Percentiles rank a stretch among this genome's conserved stretches.
These are phyloP conservation scores for Scaptomyza hsui DNA, from an alignment of 1,140 invertebrate genomes.

Conservation along the genomic window DNA sequence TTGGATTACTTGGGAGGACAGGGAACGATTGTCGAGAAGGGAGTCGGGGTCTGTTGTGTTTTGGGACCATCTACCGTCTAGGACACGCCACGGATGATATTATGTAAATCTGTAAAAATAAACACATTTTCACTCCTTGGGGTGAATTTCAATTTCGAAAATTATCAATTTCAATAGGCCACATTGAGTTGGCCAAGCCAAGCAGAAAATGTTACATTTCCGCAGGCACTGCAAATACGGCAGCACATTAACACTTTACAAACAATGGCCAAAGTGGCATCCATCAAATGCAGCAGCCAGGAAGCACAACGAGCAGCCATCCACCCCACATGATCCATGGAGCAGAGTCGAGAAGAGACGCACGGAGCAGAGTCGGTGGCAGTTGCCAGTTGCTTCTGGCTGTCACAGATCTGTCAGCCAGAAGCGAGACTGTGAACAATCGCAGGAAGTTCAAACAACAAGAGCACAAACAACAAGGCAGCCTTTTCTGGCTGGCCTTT, in stretches of 20 bases:
- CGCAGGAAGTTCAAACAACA: slow-evolving; percentile 76
- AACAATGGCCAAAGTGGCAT: slow-evolving; percentile 75
- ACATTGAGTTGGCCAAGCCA: slow-evolving; percentile 55
- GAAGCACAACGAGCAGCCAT: slow-evolving; percentile 22
- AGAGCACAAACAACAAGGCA: slow-evolving; percentile 45
- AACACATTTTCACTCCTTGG: slow-evolving; percentile 54
- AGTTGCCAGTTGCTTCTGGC: slow-evolving; percentile 46
- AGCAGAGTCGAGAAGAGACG: slow-evolving; percentile 18
- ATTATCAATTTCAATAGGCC: slow-evolving; percentile 65
- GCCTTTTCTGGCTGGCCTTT: slow-evolving; percentile 34
- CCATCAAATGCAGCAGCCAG: slow-evolving; percentile 61
- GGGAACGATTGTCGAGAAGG: not conserved
- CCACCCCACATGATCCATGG: slow-evolving; percentile 51
- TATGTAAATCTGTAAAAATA: slow-evolving; percentile 47
- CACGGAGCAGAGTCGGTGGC: not conserved
- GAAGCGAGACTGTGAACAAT: slow-evolving; percentile 78
- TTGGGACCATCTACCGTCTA: slow-evolving; percentile 1
- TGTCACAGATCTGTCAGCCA: slow-evolving; percentile 77
- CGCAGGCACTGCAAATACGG: slow-evolving; percentile 49
- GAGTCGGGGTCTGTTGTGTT: slow-evolving; percentile 20
- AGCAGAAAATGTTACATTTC: slow-evolving; percentile 79
- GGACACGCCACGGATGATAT: slow-evolving; percentile 20
- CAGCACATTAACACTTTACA: slow-evolving; percentile 76
- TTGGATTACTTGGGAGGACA: slow-evolving; percentile 54
- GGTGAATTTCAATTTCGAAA: slow-evolving; percentile 37